Evolutionary conservation across 2,113 vertebrate species (phyloP).

Genomic region (Hypomesus transpacificus): DNA sequence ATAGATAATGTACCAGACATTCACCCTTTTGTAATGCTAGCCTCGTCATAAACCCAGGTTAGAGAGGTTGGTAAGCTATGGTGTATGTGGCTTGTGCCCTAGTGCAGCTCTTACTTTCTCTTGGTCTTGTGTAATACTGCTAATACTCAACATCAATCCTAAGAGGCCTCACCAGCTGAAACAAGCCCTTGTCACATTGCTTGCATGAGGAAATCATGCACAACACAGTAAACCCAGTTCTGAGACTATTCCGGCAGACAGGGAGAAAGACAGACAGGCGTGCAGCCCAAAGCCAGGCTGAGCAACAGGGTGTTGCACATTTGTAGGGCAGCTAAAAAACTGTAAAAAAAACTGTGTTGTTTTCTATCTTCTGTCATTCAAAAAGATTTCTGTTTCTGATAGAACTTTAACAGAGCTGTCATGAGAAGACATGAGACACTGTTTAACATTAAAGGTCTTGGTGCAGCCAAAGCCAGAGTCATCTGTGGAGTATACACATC

Average conservation of each 20-base stretch:
- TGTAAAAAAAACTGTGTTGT: background rate
- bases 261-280: background rate
- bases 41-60: background rate
- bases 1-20: background rate
- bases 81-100: slow-evolving; percentile 18
- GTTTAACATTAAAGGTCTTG: no score
- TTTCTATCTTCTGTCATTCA: background rate
- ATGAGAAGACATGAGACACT: no score
- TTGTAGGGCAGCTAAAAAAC: slow-evolving; percentile 8
- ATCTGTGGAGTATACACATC: no score
- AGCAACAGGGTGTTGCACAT: slow-evolving; percentile 1
- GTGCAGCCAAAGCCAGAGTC: no score
- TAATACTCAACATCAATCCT: slow-evolving; percentile 40
- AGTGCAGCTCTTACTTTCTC: background rate
- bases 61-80: slow-evolving; percentile 12
- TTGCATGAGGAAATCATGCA: slow-evolving; percentile 32
- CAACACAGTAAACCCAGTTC: slow-evolving; percentile 28
- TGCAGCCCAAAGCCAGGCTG: slow-evolving; percentile 12
- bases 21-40: background rate
- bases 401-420: background rate
- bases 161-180: slow-evolving; percentile 34
- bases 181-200: slow-evolving; percentile 44
- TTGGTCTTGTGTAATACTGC: slow-evolving; percentile 26
- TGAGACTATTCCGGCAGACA: slow-evolving; percentile 10
- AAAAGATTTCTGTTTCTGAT: background rate